phyloP scores from a whole-genome alignment of 2,888 invertebrate species.

The Yponomeuta sedellus region DNA sequence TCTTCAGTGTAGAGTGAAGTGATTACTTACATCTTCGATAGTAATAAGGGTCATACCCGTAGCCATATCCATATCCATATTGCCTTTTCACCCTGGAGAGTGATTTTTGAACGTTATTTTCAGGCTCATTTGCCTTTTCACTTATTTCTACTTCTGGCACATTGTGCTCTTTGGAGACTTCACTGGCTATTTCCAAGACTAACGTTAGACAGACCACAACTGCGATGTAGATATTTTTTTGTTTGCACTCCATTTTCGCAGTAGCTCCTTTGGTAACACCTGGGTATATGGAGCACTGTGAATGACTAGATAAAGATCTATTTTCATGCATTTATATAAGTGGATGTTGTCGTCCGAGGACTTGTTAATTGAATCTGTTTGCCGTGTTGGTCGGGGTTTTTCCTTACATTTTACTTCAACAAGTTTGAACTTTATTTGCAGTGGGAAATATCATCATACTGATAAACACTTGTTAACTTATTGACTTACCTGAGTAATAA shows the following conservation, averaged over 20 bases:
- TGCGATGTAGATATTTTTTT: constrained; percentile 11
- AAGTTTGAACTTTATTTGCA: neutral
- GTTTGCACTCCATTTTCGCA: neutral
- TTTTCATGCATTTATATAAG: neutral
- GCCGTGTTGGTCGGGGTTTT: neutral
- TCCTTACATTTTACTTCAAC: neutral
- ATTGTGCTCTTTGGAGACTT: neutral
- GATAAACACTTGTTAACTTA: too few relatives aligned
- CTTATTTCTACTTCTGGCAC: neutral
- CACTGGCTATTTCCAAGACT: neutral
- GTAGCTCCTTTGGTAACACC: too few relatives aligned
- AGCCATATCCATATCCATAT: constrained; percentile 8
- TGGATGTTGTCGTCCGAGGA: neutral
- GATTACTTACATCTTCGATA: constrained; percentile 4
- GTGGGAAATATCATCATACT: neutral
- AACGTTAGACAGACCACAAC: neutral
- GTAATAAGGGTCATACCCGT: constrained; percentile 12
- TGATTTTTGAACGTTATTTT: neutral
- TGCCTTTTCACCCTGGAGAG: constrained; percentile 14
- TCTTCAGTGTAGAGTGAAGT: too few relatives aligned
- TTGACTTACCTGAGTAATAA: too few relatives aligned
- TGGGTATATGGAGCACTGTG: neutral
- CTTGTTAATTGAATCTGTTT: neutral
- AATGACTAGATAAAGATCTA: neutral
- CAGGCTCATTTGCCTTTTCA: neutral